phyloP scores from a whole-genome alignment of 1,140 invertebrate species.

The Conopomorpha cramerella region DNA sequence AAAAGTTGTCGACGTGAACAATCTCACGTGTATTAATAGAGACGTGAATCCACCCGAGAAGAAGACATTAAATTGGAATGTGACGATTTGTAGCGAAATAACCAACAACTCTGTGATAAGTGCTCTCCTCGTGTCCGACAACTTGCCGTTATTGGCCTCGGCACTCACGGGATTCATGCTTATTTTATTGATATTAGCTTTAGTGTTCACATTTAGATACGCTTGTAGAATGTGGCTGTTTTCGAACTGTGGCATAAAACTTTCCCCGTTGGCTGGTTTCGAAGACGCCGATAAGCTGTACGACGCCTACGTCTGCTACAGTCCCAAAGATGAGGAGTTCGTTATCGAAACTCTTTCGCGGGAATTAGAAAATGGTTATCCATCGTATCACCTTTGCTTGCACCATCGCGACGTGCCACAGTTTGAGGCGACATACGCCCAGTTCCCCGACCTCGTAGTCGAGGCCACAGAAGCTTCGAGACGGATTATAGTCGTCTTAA shows the following conservation, averaged over 20 bases:
- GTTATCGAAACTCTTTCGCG: slow-evolving; percentile 81
- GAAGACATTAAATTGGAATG: slow-evolving; percentile 69
- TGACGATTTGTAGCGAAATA: slow-evolving; percentile 68
- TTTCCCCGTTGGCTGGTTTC: slow-evolving; percentile 73
- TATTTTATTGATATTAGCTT: slow-evolving; percentile 71
- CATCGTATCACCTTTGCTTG: slow-evolving; percentile 78
- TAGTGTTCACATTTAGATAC: slow-evolving; percentile 79
- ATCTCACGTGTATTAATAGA: slow-evolving; percentile 68
- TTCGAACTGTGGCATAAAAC: slow-evolving; percentile 81
- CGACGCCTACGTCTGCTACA: slow-evolving; percentile 90
- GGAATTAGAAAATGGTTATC: slow-evolving; percentile 73
- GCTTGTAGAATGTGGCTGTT: slow-evolving; percentile 85
- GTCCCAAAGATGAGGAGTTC: slow-evolving; percentile 85
- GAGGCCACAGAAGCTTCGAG: slow-evolving; percentile 85
- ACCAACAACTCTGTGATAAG: slow-evolving; percentile 68
- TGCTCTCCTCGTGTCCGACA: slow-evolving; percentile 74
- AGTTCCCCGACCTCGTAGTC: slow-evolving; percentile 77
- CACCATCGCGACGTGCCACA: slow-evolving; percentile 86
- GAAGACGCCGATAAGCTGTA: slow-evolving; percentile 82
- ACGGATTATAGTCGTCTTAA: slow-evolving; percentile 78
- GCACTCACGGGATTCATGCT: slow-evolving; percentile 74
- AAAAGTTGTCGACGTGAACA: slow-evolving; percentile 71
- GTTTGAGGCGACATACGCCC: slow-evolving; percentile 72
- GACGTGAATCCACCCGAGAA: slow-evolving; percentile 63
- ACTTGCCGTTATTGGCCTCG: slow-evolving; percentile 75